Percentiles rank a stretch among this genome's conserved stretches.
Conservation (phyloP, 2,113 vertebrate species). For the Myxocyprinus asiaticus region DNA sequence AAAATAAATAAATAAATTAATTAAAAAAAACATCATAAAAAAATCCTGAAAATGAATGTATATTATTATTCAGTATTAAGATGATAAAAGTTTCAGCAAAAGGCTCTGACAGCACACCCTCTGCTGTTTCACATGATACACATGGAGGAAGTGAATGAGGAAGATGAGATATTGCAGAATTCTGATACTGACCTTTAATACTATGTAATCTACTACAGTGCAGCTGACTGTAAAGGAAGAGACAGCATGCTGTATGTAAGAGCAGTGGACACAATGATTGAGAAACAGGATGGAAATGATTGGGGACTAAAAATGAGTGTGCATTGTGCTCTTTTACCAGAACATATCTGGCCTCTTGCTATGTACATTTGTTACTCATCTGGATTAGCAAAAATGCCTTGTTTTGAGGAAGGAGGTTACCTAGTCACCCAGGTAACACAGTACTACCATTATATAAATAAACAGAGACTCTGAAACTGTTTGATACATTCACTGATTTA, state of each 20-base stretch:
- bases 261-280: not conserved
- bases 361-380: no score
- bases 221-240: not conserved
- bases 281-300: not conserved
- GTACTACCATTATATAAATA: not conserved
- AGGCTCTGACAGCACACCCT: slow-evolving; percentile 58
- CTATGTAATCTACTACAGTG: slow-evolving; percentile 2
- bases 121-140: slow-evolving; percentile 11
- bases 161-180: slow-evolving; percentile 1
- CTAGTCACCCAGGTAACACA: not conserved
- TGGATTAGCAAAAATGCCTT: not conserved
- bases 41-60: no score
- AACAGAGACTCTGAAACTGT: slow-evolving; percentile 1
- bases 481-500: slow-evolving; percentile 25
- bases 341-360: not conserved
- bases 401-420: not conserved
- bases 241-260: not conserved
- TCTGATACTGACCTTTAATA: slow-evolving; percentile 25
- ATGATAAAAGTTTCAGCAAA: slow-evolving; percentile 83
- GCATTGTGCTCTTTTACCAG: not conserved
- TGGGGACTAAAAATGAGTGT: not conserved
- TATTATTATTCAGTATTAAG: slow-evolving; percentile 83
- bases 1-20: no score
- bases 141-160: slow-evolving; percentile 39
- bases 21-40: no score